phyloP scores from a whole-genome alignment of 1,140 invertebrate species.

The Palaemon carinicauda region DNA sequence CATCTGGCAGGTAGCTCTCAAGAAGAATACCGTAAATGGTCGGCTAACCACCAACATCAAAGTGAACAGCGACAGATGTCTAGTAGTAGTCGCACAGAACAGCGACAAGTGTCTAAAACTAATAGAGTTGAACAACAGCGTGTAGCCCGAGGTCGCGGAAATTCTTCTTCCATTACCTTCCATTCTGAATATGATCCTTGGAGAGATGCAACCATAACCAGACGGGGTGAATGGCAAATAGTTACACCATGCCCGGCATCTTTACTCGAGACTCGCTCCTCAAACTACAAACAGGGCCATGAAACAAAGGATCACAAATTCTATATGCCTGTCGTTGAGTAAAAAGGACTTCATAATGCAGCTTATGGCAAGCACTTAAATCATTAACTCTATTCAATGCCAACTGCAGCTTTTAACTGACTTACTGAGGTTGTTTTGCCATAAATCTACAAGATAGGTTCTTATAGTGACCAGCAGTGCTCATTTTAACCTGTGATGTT shows the following conservation, averaged over 20 bases:
- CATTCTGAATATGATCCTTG: constrained; percentile 75
- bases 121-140: constrained; percentile 76
- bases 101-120: constrained; percentile 66
- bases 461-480: constrained; percentile 2
- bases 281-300: constrained; percentile 80
- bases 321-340: constrained; percentile 71
- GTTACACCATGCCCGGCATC: constrained; percentile 77
- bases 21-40: constrained; percentile 57
- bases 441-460: background rate
- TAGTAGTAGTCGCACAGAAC: constrained; percentile 62
- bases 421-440: background rate
- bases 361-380: background rate
- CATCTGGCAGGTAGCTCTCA: constrained; percentile 40
- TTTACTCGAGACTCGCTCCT: constrained; percentile 74
- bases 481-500: constrained; percentile 49
- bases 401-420: background rate
- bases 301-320: constrained; percentile 81
- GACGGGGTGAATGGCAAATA: constrained; percentile 65
- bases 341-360: background rate
- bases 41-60: constrained; percentile 52
- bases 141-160: constrained; percentile 65
- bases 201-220: constrained; percentile 72
- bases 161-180: constrained; percentile 57
- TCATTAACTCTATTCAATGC: no score
- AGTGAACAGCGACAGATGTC: constrained; percentile 34